A percentile compares a stretch with the other conserved stretches of the same genome.
phyloP scores from a whole-genome alignment of 2,797 vertebrate genomes.

The Menidia menidia region DNA sequence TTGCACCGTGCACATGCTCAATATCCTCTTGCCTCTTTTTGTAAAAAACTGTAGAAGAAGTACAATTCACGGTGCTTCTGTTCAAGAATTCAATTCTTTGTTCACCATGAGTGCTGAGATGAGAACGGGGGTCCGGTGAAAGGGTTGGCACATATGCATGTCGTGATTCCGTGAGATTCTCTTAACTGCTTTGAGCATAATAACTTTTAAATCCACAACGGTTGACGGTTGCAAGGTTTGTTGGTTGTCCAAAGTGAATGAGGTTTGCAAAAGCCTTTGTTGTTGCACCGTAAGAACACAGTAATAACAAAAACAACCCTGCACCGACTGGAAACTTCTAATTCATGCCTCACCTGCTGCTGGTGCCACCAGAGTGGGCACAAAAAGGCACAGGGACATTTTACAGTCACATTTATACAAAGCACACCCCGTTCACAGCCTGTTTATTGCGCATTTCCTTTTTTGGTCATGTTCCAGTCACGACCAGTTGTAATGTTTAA shows the following conservation, averaged over 20 bases:
- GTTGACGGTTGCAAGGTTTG: conserved; percentile 56
- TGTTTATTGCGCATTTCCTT: conserved; percentile 67
- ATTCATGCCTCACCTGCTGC: conserved; percentile 71
- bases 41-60: too few relatives aligned
- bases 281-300: conserved; percentile 57
- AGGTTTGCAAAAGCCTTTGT: conserved; percentile 65
- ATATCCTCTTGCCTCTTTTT: too few relatives aligned
- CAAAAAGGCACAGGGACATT: conserved; percentile 38
- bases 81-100: too few relatives aligned
- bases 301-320: conserved; percentile 52
- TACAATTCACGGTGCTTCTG: too few relatives aligned
- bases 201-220: conserved; percentile 1
- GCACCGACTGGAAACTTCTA: conserved; percentile 73
- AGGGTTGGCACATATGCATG: too few relatives aligned
- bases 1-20: too few relatives aligned
- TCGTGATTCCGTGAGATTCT: background rate
- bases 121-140: too few relatives aligned
- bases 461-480: conserved; percentile 69
- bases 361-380: conserved; percentile 47
- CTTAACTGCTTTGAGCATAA: conserved; percentile 5
- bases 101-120: too few relatives aligned
- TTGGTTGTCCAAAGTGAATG: conserved; percentile 57
- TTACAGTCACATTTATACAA: conserved; percentile 56
- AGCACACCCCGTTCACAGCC: conserved; percentile 51
- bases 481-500: conserved; percentile 70